These are phyloP conservation scores for Dreissena rostriformis DNA, from an alignment of 1,140 invertebrate species.

Conservation along the genomic window DNA sequence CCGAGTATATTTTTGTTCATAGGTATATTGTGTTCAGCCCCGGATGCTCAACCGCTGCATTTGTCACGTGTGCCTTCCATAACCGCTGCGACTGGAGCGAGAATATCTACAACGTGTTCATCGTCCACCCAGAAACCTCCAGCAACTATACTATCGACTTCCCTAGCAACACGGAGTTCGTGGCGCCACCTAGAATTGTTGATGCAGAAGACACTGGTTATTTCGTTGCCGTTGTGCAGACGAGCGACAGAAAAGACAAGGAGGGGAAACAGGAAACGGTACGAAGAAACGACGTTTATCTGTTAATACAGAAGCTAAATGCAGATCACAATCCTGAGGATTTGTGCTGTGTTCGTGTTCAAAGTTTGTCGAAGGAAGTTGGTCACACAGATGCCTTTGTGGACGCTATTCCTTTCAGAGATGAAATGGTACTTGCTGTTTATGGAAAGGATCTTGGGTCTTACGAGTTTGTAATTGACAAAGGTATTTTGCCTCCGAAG, in stretches of 20 bases:
- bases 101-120: conserved; percentile 66
- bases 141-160: conserved; percentile 57
- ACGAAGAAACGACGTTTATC: conserved; percentile 50
- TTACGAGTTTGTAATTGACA: conserved; percentile 62
- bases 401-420: conserved; percentile 50
- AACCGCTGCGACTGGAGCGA: conserved; percentile 66
- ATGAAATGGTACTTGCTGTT: conserved; percentile 64
- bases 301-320: conserved; percentile 48
- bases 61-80: conserved; percentile 63
- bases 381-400: conserved; percentile 65
- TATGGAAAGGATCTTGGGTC: conserved; percentile 65
- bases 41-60: conserved; percentile 53
- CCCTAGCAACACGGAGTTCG: conserved; percentile 66
- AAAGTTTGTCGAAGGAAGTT: conserved; percentile 60
- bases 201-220: conserved; percentile 32
- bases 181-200: conserved; percentile 58
- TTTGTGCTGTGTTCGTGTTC: conserved; percentile 53
- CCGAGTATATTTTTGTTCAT: background rate
- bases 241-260: conserved; percentile 49
- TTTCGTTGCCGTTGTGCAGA: conserved; percentile 63
- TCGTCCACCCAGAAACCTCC: conserved; percentile 56
- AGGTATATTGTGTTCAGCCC: conserved; percentile 64
- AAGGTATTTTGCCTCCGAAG: conserved; percentile 60
- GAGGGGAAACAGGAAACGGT: conserved; percentile 48
- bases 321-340: conserved; percentile 25